Evolutionary conservation across 2,888 invertebrate genomes (phyloP).

Genomic region (Fragum fragum): DNA sequence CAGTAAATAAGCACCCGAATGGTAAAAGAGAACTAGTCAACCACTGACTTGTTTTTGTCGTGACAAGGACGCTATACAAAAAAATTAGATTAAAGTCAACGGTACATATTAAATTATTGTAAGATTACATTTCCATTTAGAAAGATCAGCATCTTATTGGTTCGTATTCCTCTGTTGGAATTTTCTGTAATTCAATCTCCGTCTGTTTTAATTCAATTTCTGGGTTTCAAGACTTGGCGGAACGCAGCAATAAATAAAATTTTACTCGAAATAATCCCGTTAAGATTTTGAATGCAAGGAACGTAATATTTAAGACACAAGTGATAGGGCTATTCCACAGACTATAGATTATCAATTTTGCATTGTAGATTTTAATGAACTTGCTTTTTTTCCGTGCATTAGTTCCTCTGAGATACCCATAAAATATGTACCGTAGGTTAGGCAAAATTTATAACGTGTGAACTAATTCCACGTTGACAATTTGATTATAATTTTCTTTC

Average conservation of each 20-base stretch:
- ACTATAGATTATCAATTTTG: slow-evolving; percentile 26
- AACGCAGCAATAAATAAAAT: slow-evolving; percentile 30
- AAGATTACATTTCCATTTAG: slow-evolving; percentile 26
- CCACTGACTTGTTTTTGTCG: not conserved
- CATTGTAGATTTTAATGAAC: slow-evolving; percentile 29
- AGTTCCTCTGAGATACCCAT: slow-evolving; percentile 11
- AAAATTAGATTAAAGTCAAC: slow-evolving; percentile 7
- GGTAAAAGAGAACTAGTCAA: too few relatives aligned
- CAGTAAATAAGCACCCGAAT: too few relatives aligned
- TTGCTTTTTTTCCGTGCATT: not conserved
- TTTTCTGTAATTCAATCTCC: slow-evolving; percentile 29
- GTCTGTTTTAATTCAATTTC: slow-evolving; percentile 29
- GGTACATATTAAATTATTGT: slow-evolving; percentile 17
- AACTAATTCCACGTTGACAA: slow-evolving; percentile 4
- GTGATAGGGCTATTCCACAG: slow-evolving; percentile 22
- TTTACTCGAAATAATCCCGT: slow-evolving; percentile 28
- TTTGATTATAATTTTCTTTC: slow-evolving; percentile 20
- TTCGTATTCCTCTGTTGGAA: slow-evolving; percentile 28
- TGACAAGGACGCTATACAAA: not conserved
- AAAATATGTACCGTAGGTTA: slow-evolving; percentile 11
- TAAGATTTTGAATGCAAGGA: slow-evolving; percentile 30
- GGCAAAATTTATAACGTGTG: slow-evolving; percentile 15
- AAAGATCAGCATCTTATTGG: slow-evolving; percentile 29
- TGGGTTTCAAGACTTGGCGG: slow-evolving; percentile 13
- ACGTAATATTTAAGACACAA: slow-evolving; percentile 30